These are phyloP conservation scores for Euthynnus affinis DNA, from an alignment of 2,797 vertebrate genomes.

Conservation along the genomic window DNA sequence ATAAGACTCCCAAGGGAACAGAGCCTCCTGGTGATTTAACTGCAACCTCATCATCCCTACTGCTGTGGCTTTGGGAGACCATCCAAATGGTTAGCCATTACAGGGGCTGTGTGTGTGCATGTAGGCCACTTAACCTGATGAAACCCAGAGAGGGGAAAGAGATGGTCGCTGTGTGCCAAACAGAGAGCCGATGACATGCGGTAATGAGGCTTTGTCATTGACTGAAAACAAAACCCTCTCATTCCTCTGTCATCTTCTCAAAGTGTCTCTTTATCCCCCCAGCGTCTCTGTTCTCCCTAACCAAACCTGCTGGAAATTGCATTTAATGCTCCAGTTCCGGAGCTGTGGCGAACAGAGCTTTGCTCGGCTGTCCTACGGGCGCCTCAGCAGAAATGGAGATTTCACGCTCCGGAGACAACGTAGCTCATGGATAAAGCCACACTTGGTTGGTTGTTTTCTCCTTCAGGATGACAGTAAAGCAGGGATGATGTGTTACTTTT, in stretches of 20 bases:
- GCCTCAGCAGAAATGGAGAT: conserved; percentile 74
- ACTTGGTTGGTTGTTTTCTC: conserved; percentile 57
- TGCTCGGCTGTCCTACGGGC: conserved; percentile 64
- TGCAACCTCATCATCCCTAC: conserved; percentile 53
- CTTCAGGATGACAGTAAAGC: conserved; percentile 52
- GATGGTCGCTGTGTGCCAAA: conserved; percentile 29
- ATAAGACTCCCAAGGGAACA: background rate
- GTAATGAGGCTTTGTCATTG: conserved; percentile 56
- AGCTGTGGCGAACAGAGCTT: conserved; percentile 56
- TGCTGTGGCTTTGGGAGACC: conserved; percentile 49
- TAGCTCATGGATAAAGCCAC: conserved; percentile 70
- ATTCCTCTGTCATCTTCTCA: conserved; percentile 52
- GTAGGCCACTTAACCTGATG: conserved; percentile 63
- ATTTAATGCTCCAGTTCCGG: conserved; percentile 85
- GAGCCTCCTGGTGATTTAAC: conserved; percentile 46
- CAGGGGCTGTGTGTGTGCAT: conserved; percentile 31
- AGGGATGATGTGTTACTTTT: conserved; percentile 48
- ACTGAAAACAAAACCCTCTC: conserved; percentile 58
- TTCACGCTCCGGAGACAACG: conserved; percentile 71
- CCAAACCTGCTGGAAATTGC: conserved; percentile 79
- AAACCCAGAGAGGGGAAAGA: conserved; percentile 41
- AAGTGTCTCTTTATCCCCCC: conserved; percentile 58
- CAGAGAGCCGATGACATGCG: conserved; percentile 43
- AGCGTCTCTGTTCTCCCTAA: conserved; percentile 43
- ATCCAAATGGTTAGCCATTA: conserved; percentile 58